Evolutionary conservation across 2,888 invertebrate species (phyloP).

Genomic region (Pachliopta kotzebuea): DNA sequence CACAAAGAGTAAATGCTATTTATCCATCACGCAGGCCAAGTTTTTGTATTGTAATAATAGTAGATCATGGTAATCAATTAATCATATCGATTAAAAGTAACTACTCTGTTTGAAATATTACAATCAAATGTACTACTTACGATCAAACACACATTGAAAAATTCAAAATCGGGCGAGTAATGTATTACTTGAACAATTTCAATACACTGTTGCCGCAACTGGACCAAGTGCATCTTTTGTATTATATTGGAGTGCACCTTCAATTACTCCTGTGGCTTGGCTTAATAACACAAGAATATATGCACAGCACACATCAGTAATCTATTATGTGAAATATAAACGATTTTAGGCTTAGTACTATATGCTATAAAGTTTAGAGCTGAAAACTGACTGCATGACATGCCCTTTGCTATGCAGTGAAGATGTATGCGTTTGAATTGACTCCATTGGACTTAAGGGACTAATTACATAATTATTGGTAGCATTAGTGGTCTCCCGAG

Average conservation of each 20-base stretch:
- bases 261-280: background rate
- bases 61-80: too few relatives aligned
- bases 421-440: slow-evolving; percentile 15
- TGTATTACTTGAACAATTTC: too few relatives aligned
- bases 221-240: background rate
- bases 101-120: too few relatives aligned
- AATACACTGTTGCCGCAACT: background rate
- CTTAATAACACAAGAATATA: background rate
- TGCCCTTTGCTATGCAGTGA: background rate
- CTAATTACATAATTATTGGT: background rate
- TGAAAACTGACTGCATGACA: background rate
- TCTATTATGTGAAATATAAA: background rate
- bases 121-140: too few relatives aligned
- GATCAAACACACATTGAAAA: background rate
- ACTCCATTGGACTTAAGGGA: slow-evolving; percentile 14
- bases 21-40: too few relatives aligned
- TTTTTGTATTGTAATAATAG: too few relatives aligned
- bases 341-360: background rate
- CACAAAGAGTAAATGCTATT: too few relatives aligned
- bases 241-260: background rate
- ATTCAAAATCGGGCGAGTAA: background rate
- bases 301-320: background rate
- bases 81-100: too few relatives aligned
- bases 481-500: background rate
- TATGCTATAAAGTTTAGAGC: background rate